These are phyloP conservation scores for Motacilla tschutschensis DNA, from an alignment of 2,113 vertebrate genomes.

Conservation along the genomic window DNA sequence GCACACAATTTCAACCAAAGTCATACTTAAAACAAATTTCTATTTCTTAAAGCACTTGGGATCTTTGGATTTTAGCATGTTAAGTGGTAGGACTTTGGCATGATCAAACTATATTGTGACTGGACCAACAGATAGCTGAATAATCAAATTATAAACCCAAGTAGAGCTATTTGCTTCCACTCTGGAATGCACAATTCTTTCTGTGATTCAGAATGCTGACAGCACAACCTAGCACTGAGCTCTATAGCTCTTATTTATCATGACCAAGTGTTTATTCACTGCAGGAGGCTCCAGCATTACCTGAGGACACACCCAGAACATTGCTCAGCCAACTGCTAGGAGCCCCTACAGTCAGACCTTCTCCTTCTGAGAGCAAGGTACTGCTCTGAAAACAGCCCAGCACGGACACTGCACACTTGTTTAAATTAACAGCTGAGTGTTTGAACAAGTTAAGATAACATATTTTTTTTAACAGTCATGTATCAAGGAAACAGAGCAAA, in stretches of 20 bases:
- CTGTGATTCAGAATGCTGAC: background rate
- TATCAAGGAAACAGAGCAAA: background rate
- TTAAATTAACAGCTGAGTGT: background rate
- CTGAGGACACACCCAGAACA: background rate
- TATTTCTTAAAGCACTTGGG: background rate
- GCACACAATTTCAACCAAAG: background rate
- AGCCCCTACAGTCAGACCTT: background rate
- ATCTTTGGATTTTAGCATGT: background rate
- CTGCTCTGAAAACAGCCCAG: background rate
- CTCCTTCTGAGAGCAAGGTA: background rate
- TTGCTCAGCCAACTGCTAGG: background rate
- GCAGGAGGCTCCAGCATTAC: background rate
- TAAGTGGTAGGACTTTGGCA: background rate
- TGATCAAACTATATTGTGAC: background rate
- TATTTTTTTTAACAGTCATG: background rate
- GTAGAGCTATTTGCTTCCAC: background rate
- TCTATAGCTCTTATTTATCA: background rate
- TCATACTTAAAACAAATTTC: background rate
- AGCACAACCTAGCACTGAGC: background rate
- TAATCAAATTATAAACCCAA: background rate
- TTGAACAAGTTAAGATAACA: background rate
- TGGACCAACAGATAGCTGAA: background rate
- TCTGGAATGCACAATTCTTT: background rate
- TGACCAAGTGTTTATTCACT: background rate
- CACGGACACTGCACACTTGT: fast-evolving